Percentiles rank a stretch among this genome's conserved stretches.
Evolutionary conservation across 2,888 invertebrate genomes (phyloP).

Genomic region (Cinara cedri): DNA sequence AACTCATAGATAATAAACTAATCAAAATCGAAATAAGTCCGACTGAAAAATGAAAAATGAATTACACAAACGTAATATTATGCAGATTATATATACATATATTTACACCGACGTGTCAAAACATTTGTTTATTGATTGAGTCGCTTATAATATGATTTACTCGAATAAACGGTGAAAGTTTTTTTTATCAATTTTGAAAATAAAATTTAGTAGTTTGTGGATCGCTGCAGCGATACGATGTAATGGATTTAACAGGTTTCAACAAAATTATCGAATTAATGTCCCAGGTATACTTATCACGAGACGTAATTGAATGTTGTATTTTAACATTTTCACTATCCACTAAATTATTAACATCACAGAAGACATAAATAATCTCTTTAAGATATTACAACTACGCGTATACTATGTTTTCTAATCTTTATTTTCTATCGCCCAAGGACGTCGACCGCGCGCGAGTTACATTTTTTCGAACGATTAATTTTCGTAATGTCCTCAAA

Average conservation of each 20-base stretch:
- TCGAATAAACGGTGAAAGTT: constrained; percentile 37
- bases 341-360: not conserved
- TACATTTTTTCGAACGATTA: constrained; percentile 42
- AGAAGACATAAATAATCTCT: constrained; percentile 11
- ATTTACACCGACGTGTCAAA: no score
- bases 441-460: constrained; percentile 14
- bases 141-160: no score
- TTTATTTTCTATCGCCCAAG: constrained; percentile 23
- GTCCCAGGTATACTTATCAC: not conserved
- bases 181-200: not conserved
- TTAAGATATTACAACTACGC: not conserved
- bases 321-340: constrained; percentile 10
- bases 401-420: constrained; percentile 27
- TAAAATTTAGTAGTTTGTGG: not conserved
- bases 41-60: no score
- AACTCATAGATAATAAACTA: no score
- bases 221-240: not conserved
- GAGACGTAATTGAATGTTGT: not conserved
- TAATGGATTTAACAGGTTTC: constrained; percentile 14
- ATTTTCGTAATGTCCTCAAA: constrained; percentile 25
- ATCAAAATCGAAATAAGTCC: no score
- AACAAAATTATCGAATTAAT: constrained; percentile 11
- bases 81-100: no score
- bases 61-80: no score
- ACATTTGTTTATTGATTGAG: no score